phyloP scores from a whole-genome alignment of 2,888 invertebrate species.

The Epirrita christyi region DNA sequence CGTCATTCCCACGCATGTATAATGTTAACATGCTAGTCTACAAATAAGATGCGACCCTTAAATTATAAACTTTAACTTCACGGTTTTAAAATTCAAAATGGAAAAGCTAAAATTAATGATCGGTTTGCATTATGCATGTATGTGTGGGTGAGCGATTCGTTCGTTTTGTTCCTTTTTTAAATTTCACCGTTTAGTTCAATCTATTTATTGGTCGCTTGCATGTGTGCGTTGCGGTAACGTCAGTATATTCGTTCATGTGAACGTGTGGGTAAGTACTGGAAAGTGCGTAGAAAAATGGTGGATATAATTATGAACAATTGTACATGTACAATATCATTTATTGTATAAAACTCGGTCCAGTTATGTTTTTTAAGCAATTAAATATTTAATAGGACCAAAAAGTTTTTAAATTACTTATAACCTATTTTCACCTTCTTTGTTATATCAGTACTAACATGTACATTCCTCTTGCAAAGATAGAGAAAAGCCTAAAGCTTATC shows the following conservation, averaged over 20 bases:
- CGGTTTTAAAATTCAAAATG: slow-evolving; percentile 44
- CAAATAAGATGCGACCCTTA: slow-evolving; percentile 47
- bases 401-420: neutral
- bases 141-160: slow-evolving; percentile 78
- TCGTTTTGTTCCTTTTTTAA: slow-evolving; percentile 84
- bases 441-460: no score
- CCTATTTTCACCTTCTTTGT: neutral
- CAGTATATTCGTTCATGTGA: slow-evolving; percentile 45
- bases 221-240: slow-evolving; percentile 73
- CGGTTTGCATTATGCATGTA: slow-evolving; percentile 72
- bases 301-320: slow-evolving; percentile 63
- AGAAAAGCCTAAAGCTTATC: no score
- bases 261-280: slow-evolving; percentile 59
- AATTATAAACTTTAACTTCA: slow-evolving; percentile 48
- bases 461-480: no score
- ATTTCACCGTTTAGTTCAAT: slow-evolving; percentile 85
- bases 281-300: slow-evolving; percentile 82
- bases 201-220: slow-evolving; percentile 78
- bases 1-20: slow-evolving; percentile 74
- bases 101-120: slow-evolving; percentile 61
- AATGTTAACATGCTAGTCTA: slow-evolving; percentile 76
- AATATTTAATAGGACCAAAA: neutral
- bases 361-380: slow-evolving; percentile 16
- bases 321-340: slow-evolving; percentile 2
- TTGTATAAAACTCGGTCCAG: slow-evolving; percentile 26